These are phyloP conservation scores for Gorsachius magnificus DNA, from an alignment of 2,797 vertebrate genomes.

Conservation along the genomic window DNA sequence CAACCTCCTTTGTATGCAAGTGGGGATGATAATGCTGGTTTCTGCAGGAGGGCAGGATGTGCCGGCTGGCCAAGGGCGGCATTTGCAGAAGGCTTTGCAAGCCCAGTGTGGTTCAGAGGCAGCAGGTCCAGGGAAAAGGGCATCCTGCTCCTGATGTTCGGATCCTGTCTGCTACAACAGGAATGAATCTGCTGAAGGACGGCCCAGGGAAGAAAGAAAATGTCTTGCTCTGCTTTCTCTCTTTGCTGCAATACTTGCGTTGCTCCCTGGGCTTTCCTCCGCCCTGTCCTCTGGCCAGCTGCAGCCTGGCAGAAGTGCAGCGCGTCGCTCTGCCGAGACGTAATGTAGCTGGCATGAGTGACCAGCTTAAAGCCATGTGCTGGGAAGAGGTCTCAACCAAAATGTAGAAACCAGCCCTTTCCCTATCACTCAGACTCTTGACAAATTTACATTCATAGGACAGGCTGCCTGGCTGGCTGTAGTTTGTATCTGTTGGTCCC, in stretches of 20 bases:
- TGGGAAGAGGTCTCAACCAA: neutral
- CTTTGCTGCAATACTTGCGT: neutral
- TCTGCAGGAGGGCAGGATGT: neutral
- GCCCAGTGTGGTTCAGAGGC: neutral
- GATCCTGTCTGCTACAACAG: neutral
- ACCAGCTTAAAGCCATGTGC: neutral
- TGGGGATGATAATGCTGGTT: neutral
- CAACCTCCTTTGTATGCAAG: neutral
- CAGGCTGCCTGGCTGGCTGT: neutral
- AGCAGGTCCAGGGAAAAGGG: neutral
- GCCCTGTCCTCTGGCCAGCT: neutral
- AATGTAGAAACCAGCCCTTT: neutral
- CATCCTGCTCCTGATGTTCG: fast-evolving
- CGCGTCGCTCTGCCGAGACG: fast-evolving
- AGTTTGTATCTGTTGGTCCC: neutral
- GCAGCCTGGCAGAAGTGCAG: fast-evolving
- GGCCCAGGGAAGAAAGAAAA: neutral
- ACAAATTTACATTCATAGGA: neutral
- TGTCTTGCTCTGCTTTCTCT: neutral
- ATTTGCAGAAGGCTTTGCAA: neutral
- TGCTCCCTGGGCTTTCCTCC: neutral
- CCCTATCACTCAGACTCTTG: neutral
- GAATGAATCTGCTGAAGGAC: neutral
- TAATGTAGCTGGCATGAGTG: neutral
- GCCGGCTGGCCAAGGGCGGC: neutral